Percentiles rank a stretch among this genome's conserved stretches.
Evolutionary conservation across 2,888 invertebrate genomes (phyloP).

Genomic region (Epistrophella euchroma): DNA sequence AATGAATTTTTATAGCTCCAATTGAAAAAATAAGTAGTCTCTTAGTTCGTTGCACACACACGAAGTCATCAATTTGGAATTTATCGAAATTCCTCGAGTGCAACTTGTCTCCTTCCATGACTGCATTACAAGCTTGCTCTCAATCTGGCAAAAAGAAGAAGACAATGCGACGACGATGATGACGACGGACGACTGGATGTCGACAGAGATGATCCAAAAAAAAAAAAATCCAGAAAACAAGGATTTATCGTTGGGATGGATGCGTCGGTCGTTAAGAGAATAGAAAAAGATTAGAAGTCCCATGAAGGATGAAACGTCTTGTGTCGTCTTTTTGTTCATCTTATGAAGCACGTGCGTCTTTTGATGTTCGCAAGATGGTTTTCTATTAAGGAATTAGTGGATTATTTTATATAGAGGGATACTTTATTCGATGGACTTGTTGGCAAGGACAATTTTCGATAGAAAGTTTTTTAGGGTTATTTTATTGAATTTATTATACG

Average conservation of each 20-base stretch:
- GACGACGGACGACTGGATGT: neutral
- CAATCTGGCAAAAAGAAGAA: neutral
- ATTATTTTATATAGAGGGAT: neutral
- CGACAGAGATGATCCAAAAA: constrained; percentile 14
- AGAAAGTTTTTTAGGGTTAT: neutral
- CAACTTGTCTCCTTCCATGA: constrained; percentile 30
- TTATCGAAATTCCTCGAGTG: constrained; percentile 56
- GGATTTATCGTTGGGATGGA: constrained; percentile 58
- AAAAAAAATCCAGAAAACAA: constrained; percentile 47
- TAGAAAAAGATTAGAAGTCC: constrained; percentile 57
- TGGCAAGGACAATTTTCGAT: neutral
- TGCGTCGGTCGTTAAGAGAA: constrained; percentile 71
- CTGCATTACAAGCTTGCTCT: constrained; percentile 9
- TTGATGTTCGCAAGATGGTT: constrained; percentile 21
- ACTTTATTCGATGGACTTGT: neutral
- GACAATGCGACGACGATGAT: neutral
- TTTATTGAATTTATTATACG: neutral
- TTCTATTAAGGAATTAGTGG: constrained; percentile 2
- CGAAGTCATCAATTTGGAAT: constrained; percentile 45
- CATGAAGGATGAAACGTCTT: neutral
- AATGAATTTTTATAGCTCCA: constrained; percentile 1
- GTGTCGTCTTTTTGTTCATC: neutral
- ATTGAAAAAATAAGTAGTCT: constrained; percentile 1
- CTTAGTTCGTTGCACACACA: constrained; percentile 7
- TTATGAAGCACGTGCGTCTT: constrained; percentile 23